phyloP scores from a whole-genome alignment of 2,888 invertebrate genomes.

The Camptogramma bilineatum region DNA sequence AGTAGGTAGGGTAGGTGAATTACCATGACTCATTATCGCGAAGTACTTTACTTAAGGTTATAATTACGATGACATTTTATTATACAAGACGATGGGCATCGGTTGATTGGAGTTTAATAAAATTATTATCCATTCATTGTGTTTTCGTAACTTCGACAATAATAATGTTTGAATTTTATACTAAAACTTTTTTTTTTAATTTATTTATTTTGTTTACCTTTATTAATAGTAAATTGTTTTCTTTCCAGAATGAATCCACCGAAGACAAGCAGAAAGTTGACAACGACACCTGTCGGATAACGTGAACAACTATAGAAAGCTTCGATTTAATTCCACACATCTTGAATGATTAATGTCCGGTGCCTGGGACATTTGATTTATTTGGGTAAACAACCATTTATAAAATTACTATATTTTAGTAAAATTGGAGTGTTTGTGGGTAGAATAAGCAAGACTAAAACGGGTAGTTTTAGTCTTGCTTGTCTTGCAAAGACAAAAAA shows the following conservation, averaged over 20 bases:
- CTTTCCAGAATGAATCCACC: slow-evolving; percentile 9
- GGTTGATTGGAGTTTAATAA: slow-evolving; percentile 30
- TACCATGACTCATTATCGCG: neutral
- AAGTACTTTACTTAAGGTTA: slow-evolving; percentile 2
- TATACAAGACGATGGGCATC: slow-evolving; percentile 32
- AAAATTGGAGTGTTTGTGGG: no score
- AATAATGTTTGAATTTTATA: slow-evolving; percentile 48
- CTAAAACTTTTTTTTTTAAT: slow-evolving; percentile 56
- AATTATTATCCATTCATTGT: slow-evolving; percentile 40
- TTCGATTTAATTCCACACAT: no score
- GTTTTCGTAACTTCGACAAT: slow-evolving; percentile 63
- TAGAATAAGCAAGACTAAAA: no score
- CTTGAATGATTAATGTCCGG: no score
- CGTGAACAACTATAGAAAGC: neutral
- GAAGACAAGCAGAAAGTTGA: slow-evolving; percentile 23
- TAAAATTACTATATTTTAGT: no score
- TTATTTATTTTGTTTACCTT: neutral
- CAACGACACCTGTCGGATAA: slow-evolving; percentile 26
- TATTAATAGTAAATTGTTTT: neutral
- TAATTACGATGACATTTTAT: slow-evolving; percentile 12
- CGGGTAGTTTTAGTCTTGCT: no score
- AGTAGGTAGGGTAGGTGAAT: neutral
- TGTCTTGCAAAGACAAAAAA: no score
- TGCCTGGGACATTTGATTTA: no score
- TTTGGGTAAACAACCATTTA: no score